phyloP scores from a whole-genome alignment of 2,113 vertebrate species.

The Rutilus rutilus region DNA sequence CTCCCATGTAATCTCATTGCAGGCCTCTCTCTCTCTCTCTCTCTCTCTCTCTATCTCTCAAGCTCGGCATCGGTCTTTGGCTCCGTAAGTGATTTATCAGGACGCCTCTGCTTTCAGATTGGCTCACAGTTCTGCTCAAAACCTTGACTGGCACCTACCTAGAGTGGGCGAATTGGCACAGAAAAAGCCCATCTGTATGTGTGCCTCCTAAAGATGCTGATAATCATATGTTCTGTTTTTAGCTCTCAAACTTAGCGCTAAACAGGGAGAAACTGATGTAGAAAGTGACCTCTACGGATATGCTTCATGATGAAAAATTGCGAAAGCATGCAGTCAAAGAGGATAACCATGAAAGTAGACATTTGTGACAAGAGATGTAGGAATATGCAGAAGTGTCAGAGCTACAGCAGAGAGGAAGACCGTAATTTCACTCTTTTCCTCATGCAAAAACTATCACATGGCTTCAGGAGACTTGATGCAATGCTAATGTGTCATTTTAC shows the following conservation, averaged over 20 bases:
- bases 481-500: not conserved
- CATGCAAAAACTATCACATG: not conserved
- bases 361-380: too few relatives aligned
- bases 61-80: slow-evolving; percentile 51
- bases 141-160: slow-evolving; percentile 40
- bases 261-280: not conserved
- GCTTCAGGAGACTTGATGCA: not conserved
- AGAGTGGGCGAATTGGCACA: slow-evolving; percentile 34
- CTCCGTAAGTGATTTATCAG: slow-evolving; percentile 47
- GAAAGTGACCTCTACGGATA: slow-evolving; percentile 1
- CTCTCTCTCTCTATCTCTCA: slow-evolving; percentile 51
- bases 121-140: slow-evolving; percentile 26
- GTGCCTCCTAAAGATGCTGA: slow-evolving; percentile 10
- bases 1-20: slow-evolving; percentile 72
- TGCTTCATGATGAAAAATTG: not conserved
- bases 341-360: not conserved
- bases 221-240: slow-evolving; percentile 33
- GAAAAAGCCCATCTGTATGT: slow-evolving; percentile 33
- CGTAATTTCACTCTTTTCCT: not conserved
- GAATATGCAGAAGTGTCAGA: too few relatives aligned
- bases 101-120: slow-evolving; percentile 52
- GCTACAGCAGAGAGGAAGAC: not conserved
- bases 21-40: slow-evolving; percentile 55
- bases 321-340: not conserved
- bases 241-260: slow-evolving; percentile 4